phyloP scores from a whole-genome alignment of 2,888 invertebrate genomes.

The Andrena marginata region DNA sequence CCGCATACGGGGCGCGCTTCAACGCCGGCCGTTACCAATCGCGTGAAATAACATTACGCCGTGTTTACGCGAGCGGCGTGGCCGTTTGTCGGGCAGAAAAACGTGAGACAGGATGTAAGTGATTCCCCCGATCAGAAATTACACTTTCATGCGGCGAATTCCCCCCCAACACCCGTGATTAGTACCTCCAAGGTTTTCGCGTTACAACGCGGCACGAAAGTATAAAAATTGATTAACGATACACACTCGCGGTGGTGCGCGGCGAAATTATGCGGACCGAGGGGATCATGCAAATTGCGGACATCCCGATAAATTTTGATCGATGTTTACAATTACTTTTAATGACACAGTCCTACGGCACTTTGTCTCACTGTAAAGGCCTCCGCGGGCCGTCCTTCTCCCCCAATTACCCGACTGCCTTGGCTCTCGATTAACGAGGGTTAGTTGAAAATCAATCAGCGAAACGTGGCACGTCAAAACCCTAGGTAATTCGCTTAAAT shows the following conservation, averaged over 20 bases:
- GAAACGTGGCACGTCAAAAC: not conserved
- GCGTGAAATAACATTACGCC: conserved; percentile 41
- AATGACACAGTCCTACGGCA: conserved; percentile 31
- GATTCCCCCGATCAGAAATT: conserved; percentile 70
- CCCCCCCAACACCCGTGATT: conserved; percentile 55
- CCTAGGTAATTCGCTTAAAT: not conserved
- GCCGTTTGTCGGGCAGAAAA: conserved; percentile 30
- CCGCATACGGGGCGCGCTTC: not conserved
- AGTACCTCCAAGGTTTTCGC: conserved; percentile 50
- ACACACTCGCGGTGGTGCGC: conserved; percentile 28
- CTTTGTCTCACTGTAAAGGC: conserved; percentile 29
- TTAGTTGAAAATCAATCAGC: conserved; percentile 35
- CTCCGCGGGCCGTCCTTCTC: not conserved
- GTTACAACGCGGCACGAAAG: conserved; percentile 33
- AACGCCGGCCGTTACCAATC: conserved; percentile 22
- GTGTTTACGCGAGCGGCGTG: conserved; percentile 22
- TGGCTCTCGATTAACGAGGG: not conserved
- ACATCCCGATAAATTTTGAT: conserved; percentile 46
- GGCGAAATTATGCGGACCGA: conserved; percentile 59
- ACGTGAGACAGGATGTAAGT: conserved; percentile 66
- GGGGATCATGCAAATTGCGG: conserved; percentile 61
- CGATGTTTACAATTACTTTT: conserved; percentile 60
- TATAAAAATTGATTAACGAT: conserved; percentile 55
- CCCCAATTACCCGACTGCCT: not conserved
- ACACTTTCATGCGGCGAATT: conserved; percentile 58